These are phyloP conservation scores for Sciaenops ocellatus DNA, from an alignment of 2,797 vertebrate species.

Conservation along the genomic window DNA sequence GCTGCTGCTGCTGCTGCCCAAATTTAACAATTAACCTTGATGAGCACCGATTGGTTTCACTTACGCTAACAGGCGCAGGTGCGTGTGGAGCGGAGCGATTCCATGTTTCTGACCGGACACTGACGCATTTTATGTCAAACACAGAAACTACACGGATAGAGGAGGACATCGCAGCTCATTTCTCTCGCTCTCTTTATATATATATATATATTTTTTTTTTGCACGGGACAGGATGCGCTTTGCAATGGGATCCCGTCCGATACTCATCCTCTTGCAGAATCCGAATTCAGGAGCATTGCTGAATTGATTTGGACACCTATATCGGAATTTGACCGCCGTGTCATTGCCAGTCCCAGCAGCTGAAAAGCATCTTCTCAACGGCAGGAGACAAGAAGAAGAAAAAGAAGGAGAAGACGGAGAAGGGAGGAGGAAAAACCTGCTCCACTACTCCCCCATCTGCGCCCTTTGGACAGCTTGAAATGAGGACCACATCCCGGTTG, in stretches of 20 bases:
- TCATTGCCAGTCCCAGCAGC: conserved; percentile 66
- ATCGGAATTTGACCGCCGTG: conserved; percentile 74
- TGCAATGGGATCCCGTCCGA: conserved; percentile 50
- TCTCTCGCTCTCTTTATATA: no score
- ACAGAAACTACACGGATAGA: conserved; percentile 41
- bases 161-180: conserved; percentile 37
- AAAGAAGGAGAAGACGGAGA: no score
- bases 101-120: conserved; percentile 47
- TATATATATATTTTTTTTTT: background rate
- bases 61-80: conserved; percentile 71
- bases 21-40: conserved; percentile 81
- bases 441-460: conserved; percentile 61
- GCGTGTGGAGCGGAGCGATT: conserved; percentile 61
- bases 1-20: conserved; percentile 56
- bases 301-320: conserved; percentile 62
- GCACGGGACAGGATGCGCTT: conserved; percentile 57
- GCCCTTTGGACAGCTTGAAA: conserved; percentile 63
- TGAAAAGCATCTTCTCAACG: conserved; percentile 29
- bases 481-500: conserved; percentile 73
- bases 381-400: background rate
- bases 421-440: conserved; percentile 13
- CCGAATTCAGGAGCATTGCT: conserved; percentile 42
- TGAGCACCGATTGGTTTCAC: conserved; percentile 77
- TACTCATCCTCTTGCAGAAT: conserved; percentile 20
- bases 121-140: conserved; percentile 68